Base-by-base conservation (phyloP, 2,797 vertebrate genomes). In the Coreius guichenoti region DNA sequence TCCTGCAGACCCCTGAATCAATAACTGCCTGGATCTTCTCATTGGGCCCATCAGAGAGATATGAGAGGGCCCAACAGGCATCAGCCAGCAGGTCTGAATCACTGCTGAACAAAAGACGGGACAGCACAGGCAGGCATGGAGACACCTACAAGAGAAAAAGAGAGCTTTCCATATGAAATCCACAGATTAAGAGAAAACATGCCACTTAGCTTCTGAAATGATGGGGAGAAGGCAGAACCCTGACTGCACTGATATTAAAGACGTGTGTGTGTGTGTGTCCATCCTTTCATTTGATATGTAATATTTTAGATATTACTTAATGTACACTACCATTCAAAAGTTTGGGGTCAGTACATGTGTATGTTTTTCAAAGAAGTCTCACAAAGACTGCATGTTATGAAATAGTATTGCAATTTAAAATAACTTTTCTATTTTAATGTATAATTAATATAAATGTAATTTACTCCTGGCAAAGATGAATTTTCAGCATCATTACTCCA, bases 21-120 rank as follows among this genome's bases (percentile, higher is more conserved):
- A 99, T 99, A 87, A 99, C 97, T 0, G 98, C 98, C 92, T 99
- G 98, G 88, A 99, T 99, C 92, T 99, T 99, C 93, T 99, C 98
- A 77, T 99, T 99, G 90, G 98, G 97, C n/a, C 98, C 98, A 78
- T 99, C 98, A 0, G 98, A 99, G 84, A 99, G 95, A 92, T 99
- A 99, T 90, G 98, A 99, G 65, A 99, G 96, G 65, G 98, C 98
- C 98, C 98, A 99, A 94, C 98, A 99, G 0, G 98, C 98, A 23
- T 99, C 98, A 56, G 98, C 98, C 92, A 99, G 94, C 91, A 99
- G 92, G 95, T 99, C 98, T 56, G 97, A 96, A 93, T 99, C 98
- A 58, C 97, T 99, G 95, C 97, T 99, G 93, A 99, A 99, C 89
- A 99, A 95, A 54, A 99, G 95, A 75, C 98, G 95, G 86, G 98